Conservation (phyloP, 1,140 invertebrate species). For the Lithobius niger region DNA sequence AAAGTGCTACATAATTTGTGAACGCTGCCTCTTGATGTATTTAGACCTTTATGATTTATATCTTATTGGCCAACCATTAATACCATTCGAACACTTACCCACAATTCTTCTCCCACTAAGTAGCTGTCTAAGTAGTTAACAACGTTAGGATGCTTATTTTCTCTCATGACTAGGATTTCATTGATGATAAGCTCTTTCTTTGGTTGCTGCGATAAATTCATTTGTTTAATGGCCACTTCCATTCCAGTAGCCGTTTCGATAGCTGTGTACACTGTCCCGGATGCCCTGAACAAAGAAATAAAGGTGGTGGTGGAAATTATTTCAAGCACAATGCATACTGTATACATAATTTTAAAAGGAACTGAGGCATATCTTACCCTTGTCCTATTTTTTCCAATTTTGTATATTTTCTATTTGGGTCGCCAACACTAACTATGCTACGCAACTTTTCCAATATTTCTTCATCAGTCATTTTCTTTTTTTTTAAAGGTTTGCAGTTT, state of each 20-base stretch:
- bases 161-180: conserved; percentile 98
- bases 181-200: conserved; percentile 99
- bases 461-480: conserved; percentile 93
- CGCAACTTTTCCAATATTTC: conserved; percentile 89
- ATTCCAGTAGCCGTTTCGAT: conserved; percentile 93
- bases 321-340: too few relatives aligned
- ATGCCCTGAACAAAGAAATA: conserved; percentile 57
- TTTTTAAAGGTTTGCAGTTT: conserved; percentile 51
- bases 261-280: conserved; percentile 95
- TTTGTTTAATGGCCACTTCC: conserved; percentile 99
- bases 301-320: too few relatives aligned
- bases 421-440: conserved; percentile 83
- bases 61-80: too few relatives aligned
- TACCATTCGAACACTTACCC: too few relatives aligned
- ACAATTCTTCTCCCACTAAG: conserved; percentile 74
- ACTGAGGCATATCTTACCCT: too few relatives aligned
- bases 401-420: conserved; percentile 93
- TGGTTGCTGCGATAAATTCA: conserved; percentile 96
- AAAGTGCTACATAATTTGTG: too few relatives aligned
- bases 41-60: too few relatives aligned
- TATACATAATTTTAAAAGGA: too few relatives aligned
- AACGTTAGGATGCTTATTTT: conserved; percentile 98
- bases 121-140: conserved; percentile 99
- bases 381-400: conserved; percentile 99
- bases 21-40: too few relatives aligned